Evolutionary conservation across 2,888 invertebrate species (phyloP).

Genomic region (Campaea margaritaria): DNA sequence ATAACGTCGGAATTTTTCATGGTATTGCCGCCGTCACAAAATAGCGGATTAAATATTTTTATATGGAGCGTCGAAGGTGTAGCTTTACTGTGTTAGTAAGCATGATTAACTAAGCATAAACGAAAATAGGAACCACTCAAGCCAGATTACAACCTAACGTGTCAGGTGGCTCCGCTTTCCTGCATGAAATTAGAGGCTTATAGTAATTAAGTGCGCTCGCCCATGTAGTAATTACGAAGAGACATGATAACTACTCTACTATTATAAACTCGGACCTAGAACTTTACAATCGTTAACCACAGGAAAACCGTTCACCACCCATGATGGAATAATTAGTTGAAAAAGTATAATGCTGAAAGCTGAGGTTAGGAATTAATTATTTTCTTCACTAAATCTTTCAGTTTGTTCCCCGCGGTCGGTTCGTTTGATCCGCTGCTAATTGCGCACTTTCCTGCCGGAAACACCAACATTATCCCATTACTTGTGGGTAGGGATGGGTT

Average conservation of each 20-base stretch:
- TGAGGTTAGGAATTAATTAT: not conserved
- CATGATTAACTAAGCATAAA: no score
- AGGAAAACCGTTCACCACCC: no score
- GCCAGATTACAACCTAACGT: not conserved
- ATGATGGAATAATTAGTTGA: not conserved
- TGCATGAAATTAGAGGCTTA: constrained; percentile 1
- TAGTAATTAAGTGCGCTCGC: not conserved
- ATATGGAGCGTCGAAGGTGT: no score
- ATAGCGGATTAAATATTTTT: no score
- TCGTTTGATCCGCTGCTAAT: constrained; percentile 52
- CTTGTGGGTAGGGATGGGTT: constrained; percentile 19
- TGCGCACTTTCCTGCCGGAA: constrained; percentile 55
- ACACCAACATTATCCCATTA: constrained; percentile 50
- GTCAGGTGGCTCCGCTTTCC: not conserved
- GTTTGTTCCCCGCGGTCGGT: constrained; percentile 39
- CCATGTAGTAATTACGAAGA: no score
- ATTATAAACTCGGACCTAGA: not conserved
- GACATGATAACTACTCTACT: not conserved
- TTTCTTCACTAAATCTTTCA: constrained; percentile 5
- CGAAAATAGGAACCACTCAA: no score
- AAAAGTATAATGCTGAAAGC: constrained; percentile 8
- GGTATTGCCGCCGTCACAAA: no score
- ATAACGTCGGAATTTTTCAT: no score
- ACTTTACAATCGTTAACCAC: not conserved
- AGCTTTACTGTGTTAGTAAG: no score